Evolutionary conservation across 2,113 vertebrate species (phyloP).

Genomic region (Vireo altiloquus): DNA sequence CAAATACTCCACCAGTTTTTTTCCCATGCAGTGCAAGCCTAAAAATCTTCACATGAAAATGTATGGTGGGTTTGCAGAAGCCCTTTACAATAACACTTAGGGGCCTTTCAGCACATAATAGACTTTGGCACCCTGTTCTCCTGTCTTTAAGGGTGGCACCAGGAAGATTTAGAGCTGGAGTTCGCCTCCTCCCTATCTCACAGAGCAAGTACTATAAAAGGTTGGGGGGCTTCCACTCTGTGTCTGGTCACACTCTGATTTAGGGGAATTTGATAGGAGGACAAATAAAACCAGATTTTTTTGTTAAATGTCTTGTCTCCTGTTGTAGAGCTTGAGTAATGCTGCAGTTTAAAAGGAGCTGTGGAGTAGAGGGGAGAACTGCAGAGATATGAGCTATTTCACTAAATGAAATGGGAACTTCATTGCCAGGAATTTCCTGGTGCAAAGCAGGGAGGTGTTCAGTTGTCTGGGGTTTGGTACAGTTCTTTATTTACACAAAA

Average conservation of each 20-base stretch:
- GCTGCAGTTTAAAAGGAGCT: constrained; percentile 7
- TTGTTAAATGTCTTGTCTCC: constrained; percentile 5
- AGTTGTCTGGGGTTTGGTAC: neutral
- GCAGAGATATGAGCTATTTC: neutral
- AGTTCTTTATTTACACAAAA: neutral
- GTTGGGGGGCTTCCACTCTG: constrained; percentile 5
- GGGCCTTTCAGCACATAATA: constrained; percentile 43
- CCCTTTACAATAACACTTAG: constrained; percentile 53
- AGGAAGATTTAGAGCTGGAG: constrained; percentile 29
- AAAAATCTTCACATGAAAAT: constrained; percentile 56
- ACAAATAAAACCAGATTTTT: constrained; percentile 51
- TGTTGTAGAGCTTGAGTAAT: constrained; percentile 41
- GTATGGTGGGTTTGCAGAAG: constrained; percentile 31
- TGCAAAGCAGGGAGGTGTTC: neutral
- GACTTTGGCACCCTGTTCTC: constrained; percentile 11
- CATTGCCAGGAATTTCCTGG: neutral
- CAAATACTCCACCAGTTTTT: constrained; percentile 24
- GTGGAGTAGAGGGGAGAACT: neutral
- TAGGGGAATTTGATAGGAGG: constrained; percentile 20
- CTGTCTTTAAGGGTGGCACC: constrained; percentile 47
- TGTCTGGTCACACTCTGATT: constrained; percentile 12
- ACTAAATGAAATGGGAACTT: neutral
- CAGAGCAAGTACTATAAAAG: neutral
- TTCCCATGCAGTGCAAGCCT: constrained; percentile 2
- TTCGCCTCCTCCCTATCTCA: constrained; percentile 5